Evolutionary conservation across 2,888 invertebrate genomes (phyloP).

Genomic region (Zygaena filipendulae): DNA sequence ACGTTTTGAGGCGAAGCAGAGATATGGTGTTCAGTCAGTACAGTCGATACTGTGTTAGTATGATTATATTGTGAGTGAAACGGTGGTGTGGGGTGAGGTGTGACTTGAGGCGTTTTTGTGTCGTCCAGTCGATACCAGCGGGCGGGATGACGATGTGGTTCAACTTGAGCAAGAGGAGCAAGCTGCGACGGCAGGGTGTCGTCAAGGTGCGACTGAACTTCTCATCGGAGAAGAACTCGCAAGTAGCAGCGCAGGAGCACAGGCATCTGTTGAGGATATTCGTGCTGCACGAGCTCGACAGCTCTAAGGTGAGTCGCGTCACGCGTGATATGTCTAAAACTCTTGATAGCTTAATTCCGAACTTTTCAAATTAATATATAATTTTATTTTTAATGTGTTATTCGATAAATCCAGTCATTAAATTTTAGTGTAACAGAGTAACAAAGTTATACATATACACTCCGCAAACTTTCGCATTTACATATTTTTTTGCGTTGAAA

Average conservation of each 20-base stretch:
- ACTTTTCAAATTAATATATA: conserved; percentile 3
- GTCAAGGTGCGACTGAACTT: conserved; percentile 86
- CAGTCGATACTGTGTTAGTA: too few species aligned
- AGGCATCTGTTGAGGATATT: conserved; percentile 81
- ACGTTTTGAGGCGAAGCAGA: too few species aligned
- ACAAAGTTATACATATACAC: too few species aligned
- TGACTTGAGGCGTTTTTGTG: too few species aligned
- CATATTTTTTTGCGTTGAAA: too few species aligned
- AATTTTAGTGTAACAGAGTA: too few species aligned
- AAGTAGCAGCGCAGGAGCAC: conserved; percentile 88
- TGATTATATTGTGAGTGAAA: too few species aligned
- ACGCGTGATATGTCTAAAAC: background rate
- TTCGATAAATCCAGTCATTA: too few species aligned
- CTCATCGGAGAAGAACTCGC: conserved; percentile 86
- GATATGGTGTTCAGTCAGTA: too few species aligned
- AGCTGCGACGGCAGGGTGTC: conserved; percentile 86
- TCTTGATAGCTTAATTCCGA: background rate
- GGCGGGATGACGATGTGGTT: conserved; percentile 95
- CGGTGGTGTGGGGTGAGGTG: too few species aligned
- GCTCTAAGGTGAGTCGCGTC: conserved; percentile 70
- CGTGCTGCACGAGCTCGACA: conserved; percentile 82
- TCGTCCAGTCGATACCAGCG: conserved; percentile 89
- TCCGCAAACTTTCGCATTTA: too few species aligned
- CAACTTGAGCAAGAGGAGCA: conserved; percentile 85
- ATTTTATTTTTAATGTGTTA: background rate